phyloP scores from a whole-genome alignment of 2,113 vertebrate genomes.

The Cathartes aura region DNA sequence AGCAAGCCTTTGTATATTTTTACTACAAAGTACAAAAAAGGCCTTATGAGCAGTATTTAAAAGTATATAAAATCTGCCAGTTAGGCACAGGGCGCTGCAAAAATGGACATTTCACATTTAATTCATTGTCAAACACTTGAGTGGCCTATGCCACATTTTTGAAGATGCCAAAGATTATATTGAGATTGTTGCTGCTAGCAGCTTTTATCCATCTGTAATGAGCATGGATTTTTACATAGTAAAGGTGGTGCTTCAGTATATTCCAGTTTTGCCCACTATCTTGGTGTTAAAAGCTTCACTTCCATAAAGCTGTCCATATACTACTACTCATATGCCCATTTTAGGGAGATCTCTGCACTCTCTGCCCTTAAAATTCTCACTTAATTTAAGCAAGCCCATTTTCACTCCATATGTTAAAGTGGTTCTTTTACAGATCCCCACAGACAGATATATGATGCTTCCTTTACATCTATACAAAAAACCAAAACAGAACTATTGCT shows the following conservation, averaged over 20 bases:
- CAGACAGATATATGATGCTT: neutral
- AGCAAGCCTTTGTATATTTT: neutral
- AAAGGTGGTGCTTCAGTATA: neutral
- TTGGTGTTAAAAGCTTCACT: neutral
- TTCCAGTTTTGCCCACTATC: neutral
- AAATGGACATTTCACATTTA: neutral
- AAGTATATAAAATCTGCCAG: neutral
- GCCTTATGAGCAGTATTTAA: neutral
- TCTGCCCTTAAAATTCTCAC: neutral
- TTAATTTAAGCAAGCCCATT: neutral
- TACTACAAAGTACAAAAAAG: neutral
- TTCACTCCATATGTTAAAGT: neutral
- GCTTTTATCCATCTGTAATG: neutral
- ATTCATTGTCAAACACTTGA: neutral
- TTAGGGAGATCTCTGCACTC: neutral
- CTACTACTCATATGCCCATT: neutral
- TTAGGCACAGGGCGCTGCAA: neutral
- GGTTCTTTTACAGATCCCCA: neutral
- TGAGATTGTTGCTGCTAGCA: neutral
- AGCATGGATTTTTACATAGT: neutral
- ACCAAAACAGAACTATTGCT: neutral
- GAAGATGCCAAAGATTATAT: neutral
- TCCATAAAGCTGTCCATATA: neutral
- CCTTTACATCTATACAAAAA: neutral
- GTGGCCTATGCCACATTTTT: neutral